These are phyloP conservation scores for Brachionus asplanchnoidis DNA, from an alignment of 1,140 invertebrate genomes.

Conservation along the genomic window DNA sequence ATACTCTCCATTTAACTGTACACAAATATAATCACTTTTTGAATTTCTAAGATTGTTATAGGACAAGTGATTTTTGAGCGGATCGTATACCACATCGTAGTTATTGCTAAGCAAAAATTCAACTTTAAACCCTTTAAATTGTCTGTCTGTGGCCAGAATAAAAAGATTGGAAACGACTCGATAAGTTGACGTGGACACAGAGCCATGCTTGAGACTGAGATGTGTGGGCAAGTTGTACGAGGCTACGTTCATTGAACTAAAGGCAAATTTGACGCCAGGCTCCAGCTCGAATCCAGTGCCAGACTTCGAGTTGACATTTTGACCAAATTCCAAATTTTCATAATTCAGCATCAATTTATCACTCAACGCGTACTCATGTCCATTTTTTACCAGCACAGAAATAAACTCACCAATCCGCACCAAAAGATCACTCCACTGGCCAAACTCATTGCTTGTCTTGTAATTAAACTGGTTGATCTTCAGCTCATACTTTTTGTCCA, in stretches of 20 bases:
- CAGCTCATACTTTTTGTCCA: slow-evolving; percentile 15
- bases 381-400: background rate
- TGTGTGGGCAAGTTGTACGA: slow-evolving; percentile 1
- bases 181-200: background rate
- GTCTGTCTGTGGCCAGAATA: background rate
- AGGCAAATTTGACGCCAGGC: background rate
- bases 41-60: slow-evolving; percentile 6
- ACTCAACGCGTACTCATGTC: background rate
- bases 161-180: background rate
- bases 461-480: slow-evolving; percentile 27
- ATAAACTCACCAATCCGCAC: background rate
- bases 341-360: background rate
- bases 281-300: background rate
- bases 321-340: slow-evolving; percentile 1
- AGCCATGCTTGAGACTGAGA: background rate
- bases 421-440: background rate
- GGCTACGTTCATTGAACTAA: background rate
- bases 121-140: background rate
- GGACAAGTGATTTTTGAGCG: background rate
- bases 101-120: slow-evolving; percentile 5
- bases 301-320: background rate
- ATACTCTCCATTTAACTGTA: background rate
- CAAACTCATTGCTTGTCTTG: background rate
- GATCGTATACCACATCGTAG: background rate
- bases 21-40: background rate